These are phyloP conservation scores for Euschistus heros DNA, from an alignment of 1,140 invertebrate genomes.

Conservation along the genomic window DNA sequence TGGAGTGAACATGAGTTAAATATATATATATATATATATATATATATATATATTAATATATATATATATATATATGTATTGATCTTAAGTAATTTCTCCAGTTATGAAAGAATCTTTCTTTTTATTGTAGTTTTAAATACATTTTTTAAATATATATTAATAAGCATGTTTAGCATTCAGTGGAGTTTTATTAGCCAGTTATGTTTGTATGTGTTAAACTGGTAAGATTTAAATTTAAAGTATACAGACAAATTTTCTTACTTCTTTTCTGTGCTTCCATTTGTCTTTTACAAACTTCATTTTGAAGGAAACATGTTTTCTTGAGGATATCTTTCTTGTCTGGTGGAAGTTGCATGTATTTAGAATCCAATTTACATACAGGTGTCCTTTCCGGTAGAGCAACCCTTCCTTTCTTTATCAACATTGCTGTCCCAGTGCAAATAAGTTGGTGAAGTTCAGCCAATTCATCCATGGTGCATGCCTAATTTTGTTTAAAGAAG, in stretches of 20 bases:
- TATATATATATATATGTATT: background rate
- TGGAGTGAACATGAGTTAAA: too few species aligned
- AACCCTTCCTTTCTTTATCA: slow-evolving; percentile 10
- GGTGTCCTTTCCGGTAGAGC: slow-evolving; percentile 7
- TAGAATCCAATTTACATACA: background rate
- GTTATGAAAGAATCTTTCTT: too few species aligned
- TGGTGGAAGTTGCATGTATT: background rate
- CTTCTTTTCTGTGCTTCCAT: slow-evolving; percentile 21
- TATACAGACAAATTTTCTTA: background rate
- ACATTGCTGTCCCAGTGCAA: background rate
- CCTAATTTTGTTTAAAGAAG: background rate
- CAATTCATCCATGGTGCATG: slow-evolving; percentile 13
- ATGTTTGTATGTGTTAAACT: too few species aligned
- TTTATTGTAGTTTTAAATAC: too few species aligned
- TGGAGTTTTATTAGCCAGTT: too few species aligned
- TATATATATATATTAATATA: background rate
- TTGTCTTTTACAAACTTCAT: slow-evolving; percentile 20
- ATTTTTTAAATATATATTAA: too few species aligned
- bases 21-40: background rate
- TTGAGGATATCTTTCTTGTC: slow-evolving; percentile 19
- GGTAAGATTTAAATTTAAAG: too few species aligned
- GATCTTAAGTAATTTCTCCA: too few species aligned
- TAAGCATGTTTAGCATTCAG: too few species aligned
- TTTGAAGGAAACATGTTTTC: slow-evolving; percentile 12
- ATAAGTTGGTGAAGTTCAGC: slow-evolving; percentile 15